Evolutionary conservation across 2,797 vertebrate species (phyloP), one percentile per base, ranked within the genome.

Genomic region (Loriculus beryllinus): DNA sequence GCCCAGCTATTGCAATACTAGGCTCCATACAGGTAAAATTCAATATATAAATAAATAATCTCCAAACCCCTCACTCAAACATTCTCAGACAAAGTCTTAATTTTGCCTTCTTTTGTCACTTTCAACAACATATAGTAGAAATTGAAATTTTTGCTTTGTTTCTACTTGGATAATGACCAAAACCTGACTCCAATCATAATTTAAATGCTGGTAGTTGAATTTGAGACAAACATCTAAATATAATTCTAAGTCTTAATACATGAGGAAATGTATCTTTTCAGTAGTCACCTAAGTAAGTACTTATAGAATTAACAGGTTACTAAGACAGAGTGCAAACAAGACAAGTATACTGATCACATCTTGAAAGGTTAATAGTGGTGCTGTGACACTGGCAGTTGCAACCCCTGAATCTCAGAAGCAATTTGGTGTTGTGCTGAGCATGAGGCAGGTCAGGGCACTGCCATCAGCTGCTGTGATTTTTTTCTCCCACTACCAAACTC

Each of bases 1-100:
- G 6, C 42, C 64, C 11, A 72, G 56, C 12, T 59, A 67, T 47
- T 25, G 75, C 14, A 40, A 5, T 37, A 54, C 40, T 65, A 72
- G 37, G 14, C 7, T 40, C 21, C 8, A n/a, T 0, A 0, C 10
- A 74, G 15, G 56, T n/a, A 0, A 23, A 59, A 25, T 51, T 28
- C 21, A 56, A 39, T 37, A 42, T 8, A 33, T 33, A 22, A 19
- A 18, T 6, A 1, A 1, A 9, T 20, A 48, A 29, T 80, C 14
- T 4, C 16, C 10, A 6, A 54, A 43, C 29, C 13, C 11, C 14
- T 39, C 31, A 78, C 7, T 64, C n/a, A 89, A 45, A 45, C 90
- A n/a, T 62, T 60, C 77, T 15, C 9, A 86, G 23, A 63, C 4
- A 54, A 25, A 31, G 28, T 60, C 93, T 74, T 52, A 28, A 48